phyloP scores from a whole-genome alignment of 2,888 invertebrate species.

The Teleogryllus oceanicus region DNA sequence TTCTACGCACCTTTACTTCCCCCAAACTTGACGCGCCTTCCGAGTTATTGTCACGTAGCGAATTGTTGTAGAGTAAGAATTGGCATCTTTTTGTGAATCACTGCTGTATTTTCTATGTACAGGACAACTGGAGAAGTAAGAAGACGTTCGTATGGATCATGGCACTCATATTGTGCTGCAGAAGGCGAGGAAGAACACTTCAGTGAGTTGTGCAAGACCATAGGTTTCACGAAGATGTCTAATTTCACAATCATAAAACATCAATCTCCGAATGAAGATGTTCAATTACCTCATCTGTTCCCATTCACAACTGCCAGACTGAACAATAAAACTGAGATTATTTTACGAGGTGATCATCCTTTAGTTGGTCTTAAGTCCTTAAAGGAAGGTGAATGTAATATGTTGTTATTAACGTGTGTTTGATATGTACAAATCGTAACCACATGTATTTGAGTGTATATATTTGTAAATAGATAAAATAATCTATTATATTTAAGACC shows the following conservation, averaged over 20 bases:
- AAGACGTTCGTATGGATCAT: slow-evolving; percentile 24
- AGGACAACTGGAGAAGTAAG: slow-evolving; percentile 29
- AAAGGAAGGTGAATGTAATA: background rate
- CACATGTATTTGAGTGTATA: background rate
- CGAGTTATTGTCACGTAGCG: too few species aligned
- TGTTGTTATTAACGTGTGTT: slow-evolving; percentile 10
- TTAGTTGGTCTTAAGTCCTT: slow-evolving; percentile 23
- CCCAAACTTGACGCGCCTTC: too few species aligned
- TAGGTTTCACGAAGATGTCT: slow-evolving; percentile 21
- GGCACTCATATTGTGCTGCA: slow-evolving; percentile 28
- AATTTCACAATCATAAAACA: background rate
- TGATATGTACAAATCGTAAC: background rate
- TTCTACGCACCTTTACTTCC: too few species aligned
- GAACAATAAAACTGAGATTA: slow-evolving; percentile 20
- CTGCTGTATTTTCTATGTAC: background rate
- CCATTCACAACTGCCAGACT: slow-evolving; percentile 23
- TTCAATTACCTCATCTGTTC: slow-evolving; percentile 22
- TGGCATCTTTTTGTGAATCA: too few species aligned
- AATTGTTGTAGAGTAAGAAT: too few species aligned
- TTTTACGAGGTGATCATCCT: slow-evolving; percentile 23
- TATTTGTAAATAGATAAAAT: background rate
- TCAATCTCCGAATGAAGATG: background rate
- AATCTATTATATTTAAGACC: background rate
- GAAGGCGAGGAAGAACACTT: background rate
- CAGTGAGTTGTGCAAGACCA: slow-evolving; percentile 12